Evolutionary conservation across 2,888 invertebrate species (phyloP).

Genomic region (Diarsia mendica): DNA sequence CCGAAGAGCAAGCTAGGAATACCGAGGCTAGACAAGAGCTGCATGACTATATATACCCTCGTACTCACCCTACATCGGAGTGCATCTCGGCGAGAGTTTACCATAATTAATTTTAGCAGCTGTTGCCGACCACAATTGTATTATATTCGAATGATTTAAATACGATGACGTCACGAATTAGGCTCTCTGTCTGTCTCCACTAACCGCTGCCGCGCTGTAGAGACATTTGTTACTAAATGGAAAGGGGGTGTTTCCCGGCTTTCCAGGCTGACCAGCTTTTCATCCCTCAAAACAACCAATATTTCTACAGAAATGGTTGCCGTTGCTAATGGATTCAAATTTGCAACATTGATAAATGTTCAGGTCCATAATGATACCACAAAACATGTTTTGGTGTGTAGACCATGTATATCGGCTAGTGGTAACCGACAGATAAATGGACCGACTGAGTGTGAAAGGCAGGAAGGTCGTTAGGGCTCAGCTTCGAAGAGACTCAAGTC

Average conservation of each 20-base stretch:
- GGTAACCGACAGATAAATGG: neutral
- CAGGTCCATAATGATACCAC: neutral
- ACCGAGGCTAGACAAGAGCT: too few species aligned
- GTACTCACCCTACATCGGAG: too few species aligned
- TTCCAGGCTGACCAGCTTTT: neutral
- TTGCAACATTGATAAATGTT: neutral
- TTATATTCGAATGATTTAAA: too few species aligned
- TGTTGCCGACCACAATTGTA: too few species aligned
- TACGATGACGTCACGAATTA: neutral
- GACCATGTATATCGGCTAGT: neutral
- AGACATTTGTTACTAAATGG: conserved; percentile 2
- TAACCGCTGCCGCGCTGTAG: neutral
- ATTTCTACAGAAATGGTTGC: neutral
- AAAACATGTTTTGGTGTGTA: neutral
- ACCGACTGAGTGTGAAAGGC: neutral
- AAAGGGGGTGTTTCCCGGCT: too few species aligned
- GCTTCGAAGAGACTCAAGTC: neutral
- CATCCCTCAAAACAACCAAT: neutral
- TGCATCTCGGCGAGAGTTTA: too few species aligned
- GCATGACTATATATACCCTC: too few species aligned
- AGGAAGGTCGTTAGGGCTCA: neutral
- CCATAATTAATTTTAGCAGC: too few species aligned
- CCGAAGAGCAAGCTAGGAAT: too few species aligned
- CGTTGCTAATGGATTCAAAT: neutral
- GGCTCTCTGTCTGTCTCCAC: neutral